Percentiles rank a stretch among this genome's conserved stretches.
These are phyloP conservation scores for Ptyas mucosa DNA, from an alignment of 2,113 vertebrate species.

Conservation along the genomic window DNA sequence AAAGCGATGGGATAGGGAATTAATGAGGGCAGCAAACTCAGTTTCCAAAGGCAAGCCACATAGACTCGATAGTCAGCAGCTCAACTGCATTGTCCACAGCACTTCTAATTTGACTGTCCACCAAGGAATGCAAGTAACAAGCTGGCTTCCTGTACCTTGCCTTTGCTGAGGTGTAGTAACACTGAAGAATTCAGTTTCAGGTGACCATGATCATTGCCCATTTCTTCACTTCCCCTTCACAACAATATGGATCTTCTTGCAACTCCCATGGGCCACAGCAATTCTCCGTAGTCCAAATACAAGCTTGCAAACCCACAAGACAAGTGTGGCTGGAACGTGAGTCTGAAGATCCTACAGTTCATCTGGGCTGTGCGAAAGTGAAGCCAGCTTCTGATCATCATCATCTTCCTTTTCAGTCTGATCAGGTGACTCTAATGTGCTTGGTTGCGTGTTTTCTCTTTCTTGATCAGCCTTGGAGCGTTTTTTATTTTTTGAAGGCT, in stretches of 20 bases:
- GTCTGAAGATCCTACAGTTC: conserved; percentile 61
- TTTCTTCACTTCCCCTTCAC: background rate
- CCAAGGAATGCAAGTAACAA: background rate
- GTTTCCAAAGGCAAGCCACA: background rate
- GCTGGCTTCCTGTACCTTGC: too few relatives aligned
- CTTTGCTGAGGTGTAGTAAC: background rate
- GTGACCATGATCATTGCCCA: background rate
- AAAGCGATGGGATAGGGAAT: background rate
- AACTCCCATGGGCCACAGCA: background rate
- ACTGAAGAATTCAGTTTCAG: background rate
- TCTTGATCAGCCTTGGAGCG: conserved; percentile 50
- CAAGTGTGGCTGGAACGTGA: fast-evolving
- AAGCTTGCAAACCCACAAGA: background rate
- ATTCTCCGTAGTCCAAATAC: background rate
- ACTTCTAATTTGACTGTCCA: background rate
- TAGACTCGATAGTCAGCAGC: background rate
- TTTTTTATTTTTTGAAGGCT: conserved; percentile 59
- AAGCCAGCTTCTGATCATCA: conserved; percentile 58
- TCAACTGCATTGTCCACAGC: background rate
- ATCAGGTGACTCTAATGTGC: background rate
- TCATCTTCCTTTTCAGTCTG: conserved; percentile 26
- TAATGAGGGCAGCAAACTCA: background rate
- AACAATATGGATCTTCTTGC: background rate
- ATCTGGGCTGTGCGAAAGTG: conserved; percentile 63
- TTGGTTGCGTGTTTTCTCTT: background rate